Base-by-base conservation (phyloP, 1,140 invertebrate genomes). In the Fopius arisanus region DNA sequence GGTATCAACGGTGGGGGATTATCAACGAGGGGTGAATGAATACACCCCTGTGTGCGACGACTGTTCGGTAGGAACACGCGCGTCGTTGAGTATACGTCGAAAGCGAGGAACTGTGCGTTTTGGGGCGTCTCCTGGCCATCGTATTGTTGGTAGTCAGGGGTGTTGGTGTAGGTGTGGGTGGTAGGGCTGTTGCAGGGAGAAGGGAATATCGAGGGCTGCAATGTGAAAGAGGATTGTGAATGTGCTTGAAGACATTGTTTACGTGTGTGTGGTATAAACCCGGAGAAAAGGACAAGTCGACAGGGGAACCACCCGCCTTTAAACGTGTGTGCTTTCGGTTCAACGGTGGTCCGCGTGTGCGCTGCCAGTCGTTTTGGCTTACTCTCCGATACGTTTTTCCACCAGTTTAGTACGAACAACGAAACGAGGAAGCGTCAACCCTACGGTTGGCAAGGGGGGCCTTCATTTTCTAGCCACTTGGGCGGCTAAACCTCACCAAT, bases 51-150 rank as follows among this genome's bases (percentile, higher is more conserved):
- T 21, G 43, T 59, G 14, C 23, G 3, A 28, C 54, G 23, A 59
- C n/a, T n/a, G n/a, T 59, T 59, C 54, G 23, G 54, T 3, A 63
- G 5, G 7, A 67, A 48, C 40, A 37, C 14, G 31, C 5, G 21
- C n/a, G 41, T 19, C 26, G 16, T 40, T 54, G 29, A 43, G 51
- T 29, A 81, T 83, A 84, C 80, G 82, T 85, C 84, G 81, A 19
- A 84, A 83, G 80, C 77, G 79, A 82, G n/a, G 77, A 79, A 80
- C 66, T 48, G 79, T 76, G 81, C 79, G 81, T 78, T 83, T 85
- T 81, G 84, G 85, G 85, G 85, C 85, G 85, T 85, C 85, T 85
- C 84, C 84, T 85, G 75, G 63, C 77, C 33, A 16, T 59, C 48
- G 68, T 70, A 62, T 68, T 68, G 54, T 28, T 23, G n/a, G 51